Percentiles rank a stretch among this genome's conserved stretches.
These are phyloP conservation scores for Aphodius sticticus DNA, from an alignment of 2,888 invertebrate genomes.

Conservation along the genomic window DNA sequence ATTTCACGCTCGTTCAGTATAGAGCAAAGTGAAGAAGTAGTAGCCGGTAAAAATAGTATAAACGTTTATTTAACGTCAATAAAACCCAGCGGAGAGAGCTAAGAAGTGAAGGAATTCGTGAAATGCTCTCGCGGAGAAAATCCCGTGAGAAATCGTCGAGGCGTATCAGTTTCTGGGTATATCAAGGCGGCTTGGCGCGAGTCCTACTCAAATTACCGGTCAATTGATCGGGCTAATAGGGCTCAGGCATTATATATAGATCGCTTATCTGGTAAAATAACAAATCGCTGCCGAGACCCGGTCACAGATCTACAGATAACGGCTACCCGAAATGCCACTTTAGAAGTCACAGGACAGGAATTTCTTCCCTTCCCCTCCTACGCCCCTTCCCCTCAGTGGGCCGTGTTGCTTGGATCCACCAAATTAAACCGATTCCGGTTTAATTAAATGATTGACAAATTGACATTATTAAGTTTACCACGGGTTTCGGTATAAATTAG, in stretches of 20 bases:
- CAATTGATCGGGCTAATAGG: slow-evolving; percentile 58
- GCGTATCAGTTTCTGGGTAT: not conserved
- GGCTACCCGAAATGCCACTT: slow-evolving; percentile 58
- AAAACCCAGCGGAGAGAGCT: not conserved
- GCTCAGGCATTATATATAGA: slow-evolving; percentile 48
- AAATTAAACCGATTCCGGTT: slow-evolving; percentile 55
- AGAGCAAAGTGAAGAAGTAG: not conserved
- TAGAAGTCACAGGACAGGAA: slow-evolving; percentile 37
- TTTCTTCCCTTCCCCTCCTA: slow-evolving; percentile 31
- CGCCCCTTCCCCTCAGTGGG: slow-evolving; percentile 44
- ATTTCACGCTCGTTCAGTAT: not conserved
- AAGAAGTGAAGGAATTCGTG: not conserved
- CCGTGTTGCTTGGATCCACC: slow-evolving; percentile 23
- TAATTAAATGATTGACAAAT: slow-evolving; percentile 58
- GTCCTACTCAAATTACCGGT: slow-evolving; percentile 56
- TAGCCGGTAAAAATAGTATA: not conserved
- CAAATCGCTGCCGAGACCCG: slow-evolving; percentile 56
- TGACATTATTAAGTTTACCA: slow-evolving; percentile 48
- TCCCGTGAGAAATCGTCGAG: not conserved
- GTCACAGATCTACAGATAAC: slow-evolving; percentile 49
- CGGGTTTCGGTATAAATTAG: slow-evolving; percentile 54
- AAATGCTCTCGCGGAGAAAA: not conserved
- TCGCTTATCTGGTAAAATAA: slow-evolving; percentile 57
- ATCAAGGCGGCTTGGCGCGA: not conserved
- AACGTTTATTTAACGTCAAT: not conserved